Conservation (phyloP, 2,797 vertebrate genomes). For the Salmo trutta region DNA sequence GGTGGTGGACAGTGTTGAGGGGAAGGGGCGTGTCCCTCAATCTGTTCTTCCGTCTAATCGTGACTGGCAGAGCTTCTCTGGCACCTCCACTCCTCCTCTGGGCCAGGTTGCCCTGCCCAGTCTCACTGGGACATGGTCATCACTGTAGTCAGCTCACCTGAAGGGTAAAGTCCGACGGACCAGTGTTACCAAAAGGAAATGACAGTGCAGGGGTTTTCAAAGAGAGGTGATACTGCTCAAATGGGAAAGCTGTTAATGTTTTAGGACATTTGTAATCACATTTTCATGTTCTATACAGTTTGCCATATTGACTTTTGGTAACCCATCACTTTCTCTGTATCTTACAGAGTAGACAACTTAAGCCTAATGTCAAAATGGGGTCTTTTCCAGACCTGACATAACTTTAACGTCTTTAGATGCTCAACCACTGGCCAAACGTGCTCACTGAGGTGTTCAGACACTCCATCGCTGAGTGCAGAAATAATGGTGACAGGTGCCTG, state of each 20-base stretch:
- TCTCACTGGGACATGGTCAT: constrained; percentile 56
- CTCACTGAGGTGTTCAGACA: neutral
- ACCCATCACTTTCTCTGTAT: neutral
- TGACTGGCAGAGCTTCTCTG: constrained; percentile 33
- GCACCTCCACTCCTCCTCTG: constrained; percentile 59
- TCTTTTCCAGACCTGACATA: neutral
- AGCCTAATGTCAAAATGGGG: neutral
- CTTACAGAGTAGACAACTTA: neutral
- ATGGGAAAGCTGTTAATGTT: neutral
- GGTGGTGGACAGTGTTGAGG: constrained; percentile 5
- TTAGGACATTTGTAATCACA: neutral
- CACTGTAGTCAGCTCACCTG: constrained; percentile 52
- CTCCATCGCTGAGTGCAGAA: constrained; percentile 5
- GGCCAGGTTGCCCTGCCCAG: constrained; percentile 63
- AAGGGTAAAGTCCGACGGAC: neutral
- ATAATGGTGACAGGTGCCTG: constrained; percentile 25
- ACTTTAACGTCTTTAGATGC: neutral
- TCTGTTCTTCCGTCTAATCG: constrained; percentile 55
- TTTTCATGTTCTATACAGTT: neutral
- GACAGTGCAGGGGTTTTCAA: neutral
- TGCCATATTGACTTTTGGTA: neutral
- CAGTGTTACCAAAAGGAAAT: neutral
- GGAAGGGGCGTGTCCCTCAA: constrained; percentile 34
- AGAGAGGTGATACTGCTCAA: neutral
- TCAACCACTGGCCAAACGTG: neutral